Base-by-base conservation (phyloP, 2,888 invertebrate genomes). In the Catocala nupta region DNA sequence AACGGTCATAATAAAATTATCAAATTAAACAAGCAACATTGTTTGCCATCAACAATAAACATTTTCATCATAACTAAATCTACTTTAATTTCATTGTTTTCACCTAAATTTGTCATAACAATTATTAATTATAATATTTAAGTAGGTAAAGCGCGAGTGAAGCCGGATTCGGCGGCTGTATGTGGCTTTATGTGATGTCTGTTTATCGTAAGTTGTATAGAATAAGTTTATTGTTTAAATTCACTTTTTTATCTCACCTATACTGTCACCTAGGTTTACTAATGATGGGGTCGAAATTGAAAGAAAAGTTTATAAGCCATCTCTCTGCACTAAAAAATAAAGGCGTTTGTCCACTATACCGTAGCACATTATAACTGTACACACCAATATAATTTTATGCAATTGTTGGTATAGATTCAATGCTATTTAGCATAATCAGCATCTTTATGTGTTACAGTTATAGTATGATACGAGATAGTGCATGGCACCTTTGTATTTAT, bases 221-320 rank as follows among this genome's bases (percentile, higher is more conserved):
- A 57, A 52, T 75, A 70, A 68, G 55, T 68, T 68, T 55, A 74
- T 77, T 76, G 69, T 80, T 82, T 77, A 70, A 60, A 70, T 67
- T 55, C 63, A 73, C 73, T 61, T 65, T 55, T 67, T 68, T 43
- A 44, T 58, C 12, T 62, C 76, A 70, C 70, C 63, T 66, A 44
- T 67, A 76, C 75, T 76, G 76, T 68, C 72, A 42, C 36, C 25
- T 66, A 56, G 51, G 56, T 65, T 63, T 60, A 51, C 51, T 52
- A 12, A 43, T 43, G 59, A 11, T 59, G 53, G 52, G 25, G 55
- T 69, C 55, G 48, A 62, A 73, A 63, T 61, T 50, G 13, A 43
- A 39, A 39, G 36, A 12, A 48, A 16, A 48, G 1, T 48, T 6
- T 6, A 25, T 48, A 1, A 12, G 8, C 25, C 11, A 48, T 45